Conservation (phyloP, 1,140 invertebrate genomes). For the Heliconius hermathena region DNA sequence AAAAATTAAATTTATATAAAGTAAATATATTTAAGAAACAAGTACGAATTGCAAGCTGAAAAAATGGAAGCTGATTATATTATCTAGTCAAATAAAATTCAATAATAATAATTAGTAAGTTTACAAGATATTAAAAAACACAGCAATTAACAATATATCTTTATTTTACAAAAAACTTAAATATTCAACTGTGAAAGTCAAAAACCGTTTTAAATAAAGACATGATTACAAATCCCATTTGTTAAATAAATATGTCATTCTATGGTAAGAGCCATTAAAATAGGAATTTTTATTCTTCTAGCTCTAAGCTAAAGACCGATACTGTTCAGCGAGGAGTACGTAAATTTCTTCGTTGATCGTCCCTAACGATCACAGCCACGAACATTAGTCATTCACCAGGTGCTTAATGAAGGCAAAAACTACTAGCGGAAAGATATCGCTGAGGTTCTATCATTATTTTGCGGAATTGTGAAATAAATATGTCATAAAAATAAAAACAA, state of each 20-base stretch:
- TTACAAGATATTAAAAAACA: too few species aligned
- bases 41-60: too few species aligned
- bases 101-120: too few species aligned
- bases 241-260: background rate
- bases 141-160: too few species aligned
- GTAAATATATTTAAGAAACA: too few species aligned
- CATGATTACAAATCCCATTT: background rate
- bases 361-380: slow-evolving; percentile 10
- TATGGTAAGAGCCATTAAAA: background rate
- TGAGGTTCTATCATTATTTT: slow-evolving; percentile 2
- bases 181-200: too few species aligned
- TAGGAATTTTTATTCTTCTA: background rate
- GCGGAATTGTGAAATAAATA: background rate
- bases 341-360: slow-evolving; percentile 1
- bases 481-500: background rate
- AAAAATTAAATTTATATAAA: too few species aligned
- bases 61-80: too few species aligned
- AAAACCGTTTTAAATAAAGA: too few species aligned
- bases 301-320: background rate
- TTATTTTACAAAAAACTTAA: too few species aligned
- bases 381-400: slow-evolving; percentile 8
- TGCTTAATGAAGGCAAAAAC: slow-evolving; percentile 12
- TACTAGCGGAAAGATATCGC: background rate
- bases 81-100: too few species aligned
- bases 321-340: background rate